Base-by-base conservation (phyloP, 2,888 invertebrate genomes). In the Macaria notata region DNA sequence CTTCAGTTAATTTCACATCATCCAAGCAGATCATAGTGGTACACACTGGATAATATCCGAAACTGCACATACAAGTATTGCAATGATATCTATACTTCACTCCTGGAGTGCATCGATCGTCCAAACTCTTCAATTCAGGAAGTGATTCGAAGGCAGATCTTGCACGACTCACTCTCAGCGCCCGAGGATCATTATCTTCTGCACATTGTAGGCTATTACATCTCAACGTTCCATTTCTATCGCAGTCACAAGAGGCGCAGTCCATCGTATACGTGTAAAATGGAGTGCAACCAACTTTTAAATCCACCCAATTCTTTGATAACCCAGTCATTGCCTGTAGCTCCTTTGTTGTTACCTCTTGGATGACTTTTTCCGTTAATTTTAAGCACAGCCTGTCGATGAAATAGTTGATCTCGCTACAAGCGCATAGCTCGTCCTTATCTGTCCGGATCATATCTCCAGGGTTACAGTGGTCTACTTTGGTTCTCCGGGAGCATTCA, bases 21-120 rank as follows among this genome's bases (percentile, higher is more conserved):
- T 73, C 65, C 39, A 76, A 64, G 57, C 85, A 85, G 4, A 80
- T 56, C 82, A 81, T 82, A 0, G 73, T 76, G 0, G 81, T 81
- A 49, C 85, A 85, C 1, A 67, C 55, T 3, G 76, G 63, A 3
- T 55, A 36, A 0, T 66, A 68, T 5, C 66, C 63, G 0, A 49
- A 29, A 4, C 70, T 67, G 61, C 84, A 85, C 3, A 70, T 41
- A 49, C 85, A 85, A 0, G 72, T 72, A 44, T 85, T 85, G 54
- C 85, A 84, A 50, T 71, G 67, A 3, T 67, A 67, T 46, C 73
- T 71, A 61, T 84, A 85, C 36, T 64, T 70, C n/a, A 57, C 53
- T 9, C 76, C 78, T 0, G 83, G 79, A 4, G 36, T 43, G 51
- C 85, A 86, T 0, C 19, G 41, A 0, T 68, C 61, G 0, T 63